Conservation (phyloP, 2,888 invertebrate genomes). For the Sipunculus nudus region DNA sequence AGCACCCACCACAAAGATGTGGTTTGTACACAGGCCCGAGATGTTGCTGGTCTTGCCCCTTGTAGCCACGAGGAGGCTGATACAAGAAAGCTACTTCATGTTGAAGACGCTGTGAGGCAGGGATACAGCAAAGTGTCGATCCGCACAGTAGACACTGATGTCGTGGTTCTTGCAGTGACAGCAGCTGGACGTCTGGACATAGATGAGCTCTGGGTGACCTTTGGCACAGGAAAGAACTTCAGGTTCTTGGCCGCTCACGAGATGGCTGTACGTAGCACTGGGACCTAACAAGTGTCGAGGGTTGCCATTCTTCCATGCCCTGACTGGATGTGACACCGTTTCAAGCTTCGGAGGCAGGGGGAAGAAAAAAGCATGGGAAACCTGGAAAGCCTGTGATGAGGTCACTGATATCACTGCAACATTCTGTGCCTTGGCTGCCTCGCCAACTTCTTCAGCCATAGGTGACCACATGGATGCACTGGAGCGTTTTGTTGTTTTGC, state of each 20-base stretch:
- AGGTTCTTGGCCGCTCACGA: slow-evolving; percentile 32
- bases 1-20: slow-evolving; percentile 11
- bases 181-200: slow-evolving; percentile 1
- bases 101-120: slow-evolving; percentile 17
- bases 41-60: not conserved
- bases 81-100: slow-evolving; percentile 28
- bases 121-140: slow-evolving; percentile 16
- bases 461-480: slow-evolving; percentile 17
- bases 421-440: slow-evolving; percentile 1
- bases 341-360: slow-evolving; percentile 19
- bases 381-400: slow-evolving; percentile 13
- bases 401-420: too few relatives aligned
- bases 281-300: slow-evolving; percentile 20
- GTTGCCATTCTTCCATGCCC: slow-evolving; percentile 28
- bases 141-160: slow-evolving; percentile 37
- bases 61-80: slow-evolving; percentile 31
- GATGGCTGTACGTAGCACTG: slow-evolving; percentile 17
- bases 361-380: slow-evolving; percentile 14
- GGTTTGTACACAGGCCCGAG: slow-evolving; percentile 4
- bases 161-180: slow-evolving; percentile 29
- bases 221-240: slow-evolving; percentile 29
- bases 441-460: not conserved
- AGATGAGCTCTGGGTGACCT: slow-evolving; percentile 34
- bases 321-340: slow-evolving; percentile 36
- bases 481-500: slow-evolving; percentile 1